Conservation (phyloP, 2,113 vertebrate species). For the Colossoma macropomum region DNA sequence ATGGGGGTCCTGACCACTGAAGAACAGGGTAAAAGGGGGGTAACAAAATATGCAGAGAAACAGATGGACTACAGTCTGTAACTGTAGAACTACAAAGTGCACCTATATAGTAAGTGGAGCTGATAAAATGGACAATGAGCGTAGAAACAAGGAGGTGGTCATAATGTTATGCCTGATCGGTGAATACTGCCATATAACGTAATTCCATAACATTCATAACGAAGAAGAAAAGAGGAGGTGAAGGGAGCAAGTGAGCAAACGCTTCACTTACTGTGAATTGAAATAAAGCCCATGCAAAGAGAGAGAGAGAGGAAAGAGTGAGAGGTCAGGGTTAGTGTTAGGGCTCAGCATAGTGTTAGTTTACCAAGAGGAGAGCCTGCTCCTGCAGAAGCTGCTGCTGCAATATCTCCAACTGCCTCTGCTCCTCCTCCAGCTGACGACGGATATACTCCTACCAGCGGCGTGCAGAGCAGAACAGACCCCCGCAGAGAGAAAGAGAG, state of each 20-base stretch:
- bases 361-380: conserved; percentile 99
- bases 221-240: too few species aligned
- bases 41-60: too few species aligned
- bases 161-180: too few species aligned
- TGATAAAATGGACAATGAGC: too few species aligned
- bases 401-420: conserved; percentile 99
- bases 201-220: too few species aligned
- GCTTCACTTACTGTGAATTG: not conserved
- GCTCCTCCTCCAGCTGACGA: conserved; percentile 99
- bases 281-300: not conserved
- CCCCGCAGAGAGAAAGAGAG: conserved; percentile 5
- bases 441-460: conserved; percentile 95
- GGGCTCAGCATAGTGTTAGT: conserved; percentile 44
- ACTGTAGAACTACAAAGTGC: too few species aligned
- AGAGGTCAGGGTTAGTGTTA: conserved; percentile 8
- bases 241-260: not conserved
- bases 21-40: too few species aligned
- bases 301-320: conserved; percentile 12
- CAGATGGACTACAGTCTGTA: too few species aligned
- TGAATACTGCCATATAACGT: too few species aligned
- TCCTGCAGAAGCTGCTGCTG: conserved; percentile 99
- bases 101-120: too few species aligned
- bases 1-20: too few species aligned
- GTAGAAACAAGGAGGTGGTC: too few species aligned
- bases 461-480: conserved; percentile 64